Base-by-base conservation (phyloP, 92 coral and sea anemone genomes). In the Actinostola sp. region DNA sequence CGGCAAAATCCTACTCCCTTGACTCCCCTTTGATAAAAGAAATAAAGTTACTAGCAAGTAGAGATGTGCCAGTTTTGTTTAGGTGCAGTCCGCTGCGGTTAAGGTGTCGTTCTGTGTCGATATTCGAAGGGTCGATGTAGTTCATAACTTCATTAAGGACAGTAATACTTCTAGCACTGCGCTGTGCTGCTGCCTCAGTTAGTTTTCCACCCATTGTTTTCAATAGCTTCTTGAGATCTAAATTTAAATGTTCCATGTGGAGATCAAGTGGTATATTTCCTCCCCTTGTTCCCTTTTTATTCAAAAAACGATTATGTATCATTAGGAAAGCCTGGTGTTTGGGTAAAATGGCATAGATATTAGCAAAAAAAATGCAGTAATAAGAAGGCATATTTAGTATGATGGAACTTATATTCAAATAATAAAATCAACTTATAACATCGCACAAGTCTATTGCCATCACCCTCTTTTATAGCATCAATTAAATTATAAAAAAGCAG, bases 391-490 rank as follows among this genome's bases (percentile, higher is more conserved):
- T 82, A 82, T 67, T 85, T 85, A 50, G 82, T 85, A 66, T 74
- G 86, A 36, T 75, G 63, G 59, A 78, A 73, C 53, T 75, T 86
- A 75, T 80, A 86, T 43, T 61, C 42, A 53, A 86, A 73, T 25
- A 73, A 53, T 13, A 80, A 61, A 35, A 75, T 63, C 21, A 86
- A 64, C 58, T 86, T 86, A 57, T 67, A 81, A 55, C 86, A 80
- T 50, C 65, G 73, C 34, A 80, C 75, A 34, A 86, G 83, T 79
- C 91, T 74, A 27, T 29, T 21, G 29, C 87, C 87, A 70, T 86
- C 83, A 44, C 91, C 91, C 68, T 86, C 86, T 66, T 81, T 75
- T 31, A 86, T 69, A 32, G 91, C 87, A 79, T 80, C 86, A 4
- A 41, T 75, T 41, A 86, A 74, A 50, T 80, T 75, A 34, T 53